Evolutionary conservation across 2,113 vertebrate species (phyloP).

Genomic region (Cryptoleucopteryx plumbea): DNA sequence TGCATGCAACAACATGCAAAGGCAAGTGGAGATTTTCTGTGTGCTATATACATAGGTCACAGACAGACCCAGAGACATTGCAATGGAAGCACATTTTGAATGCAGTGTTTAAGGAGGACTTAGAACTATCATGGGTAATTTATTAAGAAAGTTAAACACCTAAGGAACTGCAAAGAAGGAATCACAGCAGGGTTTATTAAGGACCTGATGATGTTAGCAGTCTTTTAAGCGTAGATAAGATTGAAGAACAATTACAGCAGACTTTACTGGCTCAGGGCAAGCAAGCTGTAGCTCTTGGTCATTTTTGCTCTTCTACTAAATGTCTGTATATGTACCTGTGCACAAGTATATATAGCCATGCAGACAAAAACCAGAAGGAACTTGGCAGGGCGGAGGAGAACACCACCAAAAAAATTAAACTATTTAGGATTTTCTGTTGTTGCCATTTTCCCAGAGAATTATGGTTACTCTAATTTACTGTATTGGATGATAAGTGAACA

Average conservation of each 20-base stretch:
- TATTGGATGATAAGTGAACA: background rate
- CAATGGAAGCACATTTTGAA: background rate
- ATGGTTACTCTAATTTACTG: background rate
- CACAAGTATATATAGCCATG: background rate
- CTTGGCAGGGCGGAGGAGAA: rapidly evolving
- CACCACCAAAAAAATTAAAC: background rate
- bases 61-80: too few species aligned
- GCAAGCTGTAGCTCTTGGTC: background rate
- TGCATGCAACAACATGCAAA: background rate
- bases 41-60: background rate
- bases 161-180: background rate
- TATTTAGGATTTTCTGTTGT: background rate
- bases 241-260: background rate
- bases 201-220: background rate
- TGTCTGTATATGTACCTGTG: background rate
- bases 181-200: background rate
- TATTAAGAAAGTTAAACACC: background rate
- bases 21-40: background rate
- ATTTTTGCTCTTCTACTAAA: background rate
- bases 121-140: background rate
- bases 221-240: background rate
- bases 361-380: background rate
- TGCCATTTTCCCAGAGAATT: background rate
- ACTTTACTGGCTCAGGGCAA: background rate
- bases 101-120: background rate